phyloP scores from a whole-genome alignment of 37 sponge, comb jelly and placozoan species.

The Theonella swinhoei region DNA sequence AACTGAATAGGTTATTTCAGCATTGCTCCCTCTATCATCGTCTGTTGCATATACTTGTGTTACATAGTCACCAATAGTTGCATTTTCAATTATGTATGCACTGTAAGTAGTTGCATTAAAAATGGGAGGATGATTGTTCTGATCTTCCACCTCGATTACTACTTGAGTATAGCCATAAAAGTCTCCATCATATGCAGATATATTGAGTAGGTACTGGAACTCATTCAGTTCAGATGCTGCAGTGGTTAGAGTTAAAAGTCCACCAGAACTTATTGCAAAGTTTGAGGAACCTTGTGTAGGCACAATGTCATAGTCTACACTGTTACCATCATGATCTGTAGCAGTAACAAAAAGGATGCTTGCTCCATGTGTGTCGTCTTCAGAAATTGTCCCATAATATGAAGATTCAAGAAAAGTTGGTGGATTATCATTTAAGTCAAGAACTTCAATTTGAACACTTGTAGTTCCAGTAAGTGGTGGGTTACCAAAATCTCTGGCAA shows the following conservation, averaged over 20 bases:
- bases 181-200: conserved; percentile 57
- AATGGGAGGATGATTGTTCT: conserved; percentile 61
- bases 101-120: conserved; percentile 48
- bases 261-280: conserved; percentile 32
- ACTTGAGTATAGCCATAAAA: conserved; percentile 45
- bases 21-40: conserved; percentile 43
- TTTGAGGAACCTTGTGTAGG: conserved; percentile 14
- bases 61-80: conserved; percentile 17
- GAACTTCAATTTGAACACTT: conserved; percentile 22
- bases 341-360: conserved; percentile 36
- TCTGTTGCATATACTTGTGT: conserved; percentile 67
- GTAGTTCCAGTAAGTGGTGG: conserved; percentile 37
- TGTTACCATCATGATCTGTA: conserved; percentile 37
- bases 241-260: conserved; percentile 12
- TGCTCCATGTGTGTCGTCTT: conserved; percentile 20
- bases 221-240: neutral
- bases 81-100: conserved; percentile 43
- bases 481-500: conserved; percentile 40
- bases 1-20: conserved; percentile 31
- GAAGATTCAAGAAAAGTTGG: conserved; percentile 36
- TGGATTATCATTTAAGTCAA: conserved; percentile 54
- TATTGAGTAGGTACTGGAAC: conserved; percentile 35
- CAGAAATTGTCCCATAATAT: conserved; percentile 10
- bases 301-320: conserved; percentile 25
- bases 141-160: conserved; percentile 10